Evolutionary conservation across 2,113 vertebrate species (phyloP), one percentile per base, ranked within the genome.

Genomic region (Mus musculus): DNA sequence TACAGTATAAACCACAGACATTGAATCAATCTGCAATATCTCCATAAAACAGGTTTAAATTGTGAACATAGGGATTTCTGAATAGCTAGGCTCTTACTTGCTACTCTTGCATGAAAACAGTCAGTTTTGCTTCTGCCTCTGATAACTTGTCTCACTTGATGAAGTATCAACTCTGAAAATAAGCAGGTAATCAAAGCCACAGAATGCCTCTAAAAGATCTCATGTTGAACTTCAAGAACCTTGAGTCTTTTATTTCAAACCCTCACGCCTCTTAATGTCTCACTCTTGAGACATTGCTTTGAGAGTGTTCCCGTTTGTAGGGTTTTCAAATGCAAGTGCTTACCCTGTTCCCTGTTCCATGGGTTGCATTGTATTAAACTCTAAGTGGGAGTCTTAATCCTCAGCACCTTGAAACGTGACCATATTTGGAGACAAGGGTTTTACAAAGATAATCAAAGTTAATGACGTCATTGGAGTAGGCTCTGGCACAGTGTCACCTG

Each of bases 11-110:
- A 87, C 39, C 33, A n/a, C 33, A 72, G 89, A 67, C 52, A 72
- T 36, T 7, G 10, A 56, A 17, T 91, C 67, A 56, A 65, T 28
- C 30, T 90, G 72, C 7, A 92, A 54, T 12, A 81, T 76, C 72
- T 88, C 85, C 49, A 72, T 65, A 24, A 90, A 89, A 59, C 61
- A 67, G 42, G 52, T 78, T 76, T 52, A 24, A 80, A 46, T 88
- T 80, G 14, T 80, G 92, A 95, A 96, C 61, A 88, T 6, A 36
- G 65, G 72, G 69, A 81, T 89, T 72, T 90, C 90, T 95, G 90
- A 95, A 65, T 2, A 76, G n/a, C 67, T 88, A 0, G 52, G 46
- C n/a, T 84, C 94, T 96, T 71, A 92, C 82, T 91, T 65, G 67
- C 33, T 54, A 71, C 76, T 93, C 81, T 82, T 86, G 75, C 78